Conservation (phyloP, 2,113 vertebrate species). For the Ardeotis arabs region DNA sequence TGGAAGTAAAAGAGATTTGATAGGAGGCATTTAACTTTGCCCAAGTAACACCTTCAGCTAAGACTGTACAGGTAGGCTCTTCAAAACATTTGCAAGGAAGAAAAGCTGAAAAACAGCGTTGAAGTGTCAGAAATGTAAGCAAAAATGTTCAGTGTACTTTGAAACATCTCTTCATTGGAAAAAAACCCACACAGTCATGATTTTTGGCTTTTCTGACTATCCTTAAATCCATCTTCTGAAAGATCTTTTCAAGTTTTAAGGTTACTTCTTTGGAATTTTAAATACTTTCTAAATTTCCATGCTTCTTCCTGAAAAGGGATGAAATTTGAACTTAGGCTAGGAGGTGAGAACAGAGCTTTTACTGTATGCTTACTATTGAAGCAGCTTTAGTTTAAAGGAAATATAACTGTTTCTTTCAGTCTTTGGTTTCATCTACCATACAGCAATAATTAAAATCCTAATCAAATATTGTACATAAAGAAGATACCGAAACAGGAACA, state of each 20-base stretch:
- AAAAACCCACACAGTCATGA: not conserved
- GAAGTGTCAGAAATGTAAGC: not conserved
- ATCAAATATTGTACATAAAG: not conserved
- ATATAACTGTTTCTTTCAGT: not conserved
- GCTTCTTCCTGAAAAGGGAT: not conserved
- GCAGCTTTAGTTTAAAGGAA: not conserved
- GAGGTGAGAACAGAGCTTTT: not conserved
- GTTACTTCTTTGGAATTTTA: not conserved
- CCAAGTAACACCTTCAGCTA: not conserved
- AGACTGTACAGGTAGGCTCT: not conserved
- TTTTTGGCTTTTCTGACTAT: not conserved
- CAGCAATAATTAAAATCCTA: not conserved
- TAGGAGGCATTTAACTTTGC: not conserved
- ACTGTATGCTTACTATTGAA: not conserved
- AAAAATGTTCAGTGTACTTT: not conserved
- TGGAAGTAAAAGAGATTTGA: not conserved
- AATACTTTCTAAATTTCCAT: not conserved
- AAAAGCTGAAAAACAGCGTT: not conserved
- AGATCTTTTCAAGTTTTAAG: not conserved
- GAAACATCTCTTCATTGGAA: not conserved
- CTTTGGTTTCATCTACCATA: not conserved
- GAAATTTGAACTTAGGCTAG: not conserved
- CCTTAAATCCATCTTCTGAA: not conserved
- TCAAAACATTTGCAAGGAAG: not conserved
- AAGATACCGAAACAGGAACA: not conserved